Percentiles rank a stretch among this genome's conserved stretches.
These are phyloP conservation scores for Stratiolaelaps scimitus DNA, from an alignment of 1,140 invertebrate species.

Conservation along the genomic window DNA sequence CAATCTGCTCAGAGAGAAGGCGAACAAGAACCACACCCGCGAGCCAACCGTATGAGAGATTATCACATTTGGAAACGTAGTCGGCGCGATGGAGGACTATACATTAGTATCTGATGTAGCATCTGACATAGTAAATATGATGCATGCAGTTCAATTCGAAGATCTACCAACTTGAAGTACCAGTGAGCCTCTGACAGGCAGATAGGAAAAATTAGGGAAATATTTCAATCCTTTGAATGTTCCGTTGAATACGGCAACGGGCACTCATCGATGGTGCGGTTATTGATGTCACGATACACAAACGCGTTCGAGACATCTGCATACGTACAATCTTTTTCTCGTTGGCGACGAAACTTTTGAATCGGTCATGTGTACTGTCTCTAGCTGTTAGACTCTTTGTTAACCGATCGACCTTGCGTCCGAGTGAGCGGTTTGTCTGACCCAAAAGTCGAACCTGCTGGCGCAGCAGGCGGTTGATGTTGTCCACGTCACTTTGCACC, in stretches of 20 bases:
- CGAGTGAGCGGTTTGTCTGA: slow-evolving; percentile 1
- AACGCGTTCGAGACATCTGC: not conserved
- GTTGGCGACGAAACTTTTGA: not conserved
- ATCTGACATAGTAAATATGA: no score
- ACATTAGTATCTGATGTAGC: no score
- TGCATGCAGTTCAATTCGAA: no score
- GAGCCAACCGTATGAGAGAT: no score
- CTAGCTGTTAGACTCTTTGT: not conserved
- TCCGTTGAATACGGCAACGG: not conserved
- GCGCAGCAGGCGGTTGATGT: slow-evolving; percentile 2
- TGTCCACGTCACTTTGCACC: not conserved
- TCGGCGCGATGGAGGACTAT: no score
- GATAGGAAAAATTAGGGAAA: no score
- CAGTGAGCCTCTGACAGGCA: no score
- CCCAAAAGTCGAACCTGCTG: slow-evolving; percentile 5
- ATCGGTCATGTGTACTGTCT: not conserved
- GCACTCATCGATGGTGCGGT: no score
- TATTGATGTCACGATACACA: not conserved
- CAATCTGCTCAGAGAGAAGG: not conserved
- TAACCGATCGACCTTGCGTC: slow-evolving; percentile 3
- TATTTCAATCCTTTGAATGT: no score
- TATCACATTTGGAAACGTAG: no score
- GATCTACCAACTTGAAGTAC: no score
- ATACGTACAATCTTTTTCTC: slow-evolving; percentile 11
- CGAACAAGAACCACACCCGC: no score